Evolutionary conservation across 2,113 vertebrate species (phyloP).

Genomic region (Lathamus discolor): DNA sequence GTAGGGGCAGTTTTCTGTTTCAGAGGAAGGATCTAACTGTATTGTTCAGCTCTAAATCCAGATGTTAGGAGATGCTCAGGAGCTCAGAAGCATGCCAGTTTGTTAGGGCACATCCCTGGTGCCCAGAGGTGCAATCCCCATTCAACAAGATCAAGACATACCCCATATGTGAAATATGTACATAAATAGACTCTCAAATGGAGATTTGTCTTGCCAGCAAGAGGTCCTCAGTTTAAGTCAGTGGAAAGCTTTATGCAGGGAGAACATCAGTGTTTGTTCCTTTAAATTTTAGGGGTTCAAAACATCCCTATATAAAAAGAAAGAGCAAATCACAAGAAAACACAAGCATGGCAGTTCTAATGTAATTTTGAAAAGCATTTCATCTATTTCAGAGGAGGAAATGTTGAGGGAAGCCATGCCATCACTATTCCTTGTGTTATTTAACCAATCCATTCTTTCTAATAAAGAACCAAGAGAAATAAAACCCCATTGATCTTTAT

Average conservation of each 20-base stretch:
- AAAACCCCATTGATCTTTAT: slow-evolving; percentile 91
- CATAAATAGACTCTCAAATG: not conserved
- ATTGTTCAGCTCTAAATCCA: not conserved
- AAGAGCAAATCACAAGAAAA: slow-evolving; percentile 8
- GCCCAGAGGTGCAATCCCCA: not conserved
- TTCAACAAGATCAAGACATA: not conserved
- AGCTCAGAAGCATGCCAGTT: not conserved
- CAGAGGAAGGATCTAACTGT: not conserved
- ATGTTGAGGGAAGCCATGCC: not conserved
- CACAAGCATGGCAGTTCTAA: not conserved
- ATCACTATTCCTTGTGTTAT: slow-evolving; percentile 60
- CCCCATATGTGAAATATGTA: not conserved
- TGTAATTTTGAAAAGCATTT: not conserved
- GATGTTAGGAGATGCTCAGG: not conserved
- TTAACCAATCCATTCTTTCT: slow-evolving; percentile 87
- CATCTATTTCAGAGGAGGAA: not conserved
- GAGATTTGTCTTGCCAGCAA: not conserved
- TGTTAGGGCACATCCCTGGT: not conserved
- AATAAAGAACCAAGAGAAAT: slow-evolving; percentile 90
- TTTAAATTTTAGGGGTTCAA: not conserved
- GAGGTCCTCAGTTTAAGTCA: not conserved
- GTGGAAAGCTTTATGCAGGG: not conserved
- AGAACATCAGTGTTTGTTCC: not conserved
- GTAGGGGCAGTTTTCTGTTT: not conserved
- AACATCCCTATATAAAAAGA: not conserved